Conservation (phyloP, 2,888 invertebrate genomes). For the Lobophora halterata region DNA sequence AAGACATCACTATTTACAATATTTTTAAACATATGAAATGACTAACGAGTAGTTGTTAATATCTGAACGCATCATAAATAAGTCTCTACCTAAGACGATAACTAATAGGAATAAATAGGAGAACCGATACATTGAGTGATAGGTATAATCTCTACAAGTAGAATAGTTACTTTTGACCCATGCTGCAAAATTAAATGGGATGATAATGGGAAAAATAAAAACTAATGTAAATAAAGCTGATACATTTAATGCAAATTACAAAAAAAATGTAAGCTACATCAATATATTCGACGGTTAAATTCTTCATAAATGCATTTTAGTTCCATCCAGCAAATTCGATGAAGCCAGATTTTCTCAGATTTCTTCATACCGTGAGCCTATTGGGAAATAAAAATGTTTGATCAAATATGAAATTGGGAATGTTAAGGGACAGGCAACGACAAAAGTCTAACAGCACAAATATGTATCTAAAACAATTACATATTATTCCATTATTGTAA, state of each 20-base stretch:
- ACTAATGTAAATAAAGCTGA: constrained; percentile 45
- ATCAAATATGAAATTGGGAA: constrained; percentile 74
- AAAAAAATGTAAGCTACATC: constrained; percentile 63
- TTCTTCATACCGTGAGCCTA: constrained; percentile 78
- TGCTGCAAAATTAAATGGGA: not conserved
- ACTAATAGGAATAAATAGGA: no score
- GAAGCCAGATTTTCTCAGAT: constrained; percentile 47
- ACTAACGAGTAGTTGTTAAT: no score
- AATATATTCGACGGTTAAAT: constrained; percentile 47
- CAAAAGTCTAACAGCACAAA: constrained; percentile 8
- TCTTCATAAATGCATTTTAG: constrained; percentile 69
- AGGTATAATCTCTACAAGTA: no score
- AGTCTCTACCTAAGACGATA: no score
- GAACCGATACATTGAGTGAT: no score
- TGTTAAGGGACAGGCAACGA: constrained; percentile 4
- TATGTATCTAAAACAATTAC: not conserved
- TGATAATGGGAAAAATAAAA: constrained; percentile 31
- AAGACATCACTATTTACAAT: no score
- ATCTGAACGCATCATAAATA: no score
- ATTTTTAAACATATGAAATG: no score
- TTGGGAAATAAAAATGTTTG: constrained; percentile 60
- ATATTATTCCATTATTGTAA: no score
- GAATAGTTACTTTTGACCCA: not conserved
- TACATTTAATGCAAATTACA: constrained; percentile 62
- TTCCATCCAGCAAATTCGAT: constrained; percentile 48